Evolutionary conservation across 2,113 vertebrate species (phyloP).

Genomic region (Scalopus aquaticus): DNA sequence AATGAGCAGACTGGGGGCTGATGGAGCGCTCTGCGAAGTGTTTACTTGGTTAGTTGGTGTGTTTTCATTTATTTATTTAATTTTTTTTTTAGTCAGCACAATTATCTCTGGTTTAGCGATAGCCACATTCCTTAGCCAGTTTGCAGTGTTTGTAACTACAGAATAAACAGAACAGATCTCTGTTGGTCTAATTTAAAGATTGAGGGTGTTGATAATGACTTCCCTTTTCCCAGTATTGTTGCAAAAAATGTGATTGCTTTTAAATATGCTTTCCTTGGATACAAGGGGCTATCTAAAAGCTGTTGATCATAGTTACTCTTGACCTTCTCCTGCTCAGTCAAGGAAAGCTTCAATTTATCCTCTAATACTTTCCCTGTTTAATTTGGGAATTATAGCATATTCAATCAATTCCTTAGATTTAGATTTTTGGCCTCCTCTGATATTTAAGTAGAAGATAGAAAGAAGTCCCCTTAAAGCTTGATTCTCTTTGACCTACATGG

Average conservation of each 20-base stretch:
- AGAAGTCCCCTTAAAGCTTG: neutral
- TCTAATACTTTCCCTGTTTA: neutral
- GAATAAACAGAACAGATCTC: neutral
- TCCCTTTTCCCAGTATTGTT: slow-evolving; percentile 71
- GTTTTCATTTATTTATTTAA: neutral
- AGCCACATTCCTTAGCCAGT: neutral
- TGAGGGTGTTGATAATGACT: slow-evolving; percentile 48
- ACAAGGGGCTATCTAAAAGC: neutral
- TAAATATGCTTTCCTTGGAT: slow-evolving; percentile 45
- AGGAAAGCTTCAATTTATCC: neutral
- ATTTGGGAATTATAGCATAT: neutral
- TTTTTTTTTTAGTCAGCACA: neutral
- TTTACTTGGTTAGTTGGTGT: neutral
- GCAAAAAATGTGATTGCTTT: slow-evolving; percentile 41
- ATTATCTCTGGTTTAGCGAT: neutral
- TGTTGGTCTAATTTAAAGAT: slow-evolving; percentile 30
- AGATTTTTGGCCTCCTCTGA: neutral
- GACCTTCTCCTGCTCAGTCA: neutral
- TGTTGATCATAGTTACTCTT: neutral
- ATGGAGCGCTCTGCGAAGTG: neutral
- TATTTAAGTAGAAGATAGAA: neutral
- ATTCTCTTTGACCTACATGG: neutral
- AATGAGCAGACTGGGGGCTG: neutral
- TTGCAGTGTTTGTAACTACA: neutral
- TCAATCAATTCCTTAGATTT: neutral